Base-by-base conservation (phyloP, 2,113 vertebrate species). In the Chrysochloris asiatica region DNA sequence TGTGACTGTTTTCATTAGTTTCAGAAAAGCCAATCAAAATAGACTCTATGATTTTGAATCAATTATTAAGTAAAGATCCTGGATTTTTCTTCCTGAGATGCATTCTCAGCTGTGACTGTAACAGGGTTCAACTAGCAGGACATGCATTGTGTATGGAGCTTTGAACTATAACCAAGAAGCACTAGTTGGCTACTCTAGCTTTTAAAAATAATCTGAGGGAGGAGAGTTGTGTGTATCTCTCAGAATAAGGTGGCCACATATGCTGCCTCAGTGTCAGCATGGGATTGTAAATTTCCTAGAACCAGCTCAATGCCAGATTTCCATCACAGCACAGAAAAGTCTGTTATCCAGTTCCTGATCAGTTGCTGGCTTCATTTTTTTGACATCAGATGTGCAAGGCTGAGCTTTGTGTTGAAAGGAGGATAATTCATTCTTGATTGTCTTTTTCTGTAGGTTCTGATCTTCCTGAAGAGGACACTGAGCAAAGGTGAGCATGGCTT, bases 401-500 rank as follows among this genome's bases (percentile, higher is more conserved):
- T 47, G 87, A 36, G 52, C 45, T 63, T 84, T 79, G n/a, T 81
- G 11, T 81, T 56, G 22, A 56, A 50, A 71, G n/a, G 8, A 21
- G 33, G 8, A 19, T 65, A 48, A 61, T 38, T 79, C 6, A 67
- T 47, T 52, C 30, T 89, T 84, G 81, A 45, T 86, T 91, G 0
- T 96, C 36, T 96, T 81, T 97, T 80, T 88, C 96, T 96, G 36
- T 97, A 99, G 99, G 98, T 99, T 88, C 96, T 99, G 82, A 99
- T 99, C 92, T 99, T 98, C 97, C 89, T 99, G 94, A 99, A 99
- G 96, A 98, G 98, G 96, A 99, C 99, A 0, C 97, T 99, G 72
- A 98, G 97, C 97, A 99, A 98, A 98, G 99, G 99, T 99, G 94
- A 97, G 98, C 8, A 0, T 87, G 79, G 1, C 65, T 80, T 82